Conservation (phyloP, 1,140 invertebrate genomes). For the Trissolcus basalis region DNA sequence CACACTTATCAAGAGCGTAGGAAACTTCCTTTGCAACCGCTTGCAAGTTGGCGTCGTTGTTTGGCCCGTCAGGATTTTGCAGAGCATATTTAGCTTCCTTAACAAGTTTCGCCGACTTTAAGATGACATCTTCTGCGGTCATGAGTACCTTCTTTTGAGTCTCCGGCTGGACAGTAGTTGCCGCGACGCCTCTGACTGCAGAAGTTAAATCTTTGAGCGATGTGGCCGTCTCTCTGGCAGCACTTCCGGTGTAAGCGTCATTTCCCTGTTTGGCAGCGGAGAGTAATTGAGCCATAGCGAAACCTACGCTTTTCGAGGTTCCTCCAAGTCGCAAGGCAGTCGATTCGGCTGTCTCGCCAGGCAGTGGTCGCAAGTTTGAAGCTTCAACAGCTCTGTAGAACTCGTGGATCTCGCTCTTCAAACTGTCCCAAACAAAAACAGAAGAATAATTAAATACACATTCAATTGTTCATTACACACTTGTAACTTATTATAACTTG, state of each 20-base stretch:
- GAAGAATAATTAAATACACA: not conserved
- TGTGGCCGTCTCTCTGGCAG: conserved; percentile 87
- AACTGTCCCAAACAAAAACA: conserved; percentile 65
- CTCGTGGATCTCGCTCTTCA: conserved; percentile 89
- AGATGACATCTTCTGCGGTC: conserved; percentile 87
- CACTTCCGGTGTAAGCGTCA: conserved; percentile 88
- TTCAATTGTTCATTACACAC: not conserved
- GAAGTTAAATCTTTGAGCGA: conserved; percentile 83
- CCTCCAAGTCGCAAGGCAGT: conserved; percentile 84
- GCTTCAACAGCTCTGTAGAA: conserved; percentile 84
- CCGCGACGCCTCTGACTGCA: conserved; percentile 83
- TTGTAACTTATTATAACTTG: not conserved
- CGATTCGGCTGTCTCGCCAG: conserved; percentile 89
- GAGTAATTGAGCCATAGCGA: conserved; percentile 86
- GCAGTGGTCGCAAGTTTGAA: conserved; percentile 85
- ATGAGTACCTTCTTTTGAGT: conserved; percentile 82
- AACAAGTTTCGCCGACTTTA: conserved; percentile 84
- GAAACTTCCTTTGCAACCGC: conserved; percentile 82
- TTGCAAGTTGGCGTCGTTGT: conserved; percentile 79
- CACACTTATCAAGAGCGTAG: conserved; percentile 79
- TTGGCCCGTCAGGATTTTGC: conserved; percentile 78
- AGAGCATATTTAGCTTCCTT: conserved; percentile 85
- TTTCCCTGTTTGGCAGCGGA: conserved; percentile 91
- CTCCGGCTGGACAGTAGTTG: conserved; percentile 80
- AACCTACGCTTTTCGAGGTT: conserved; percentile 80